Base-by-base conservation (phyloP, 2,797 vertebrate genomes). In the Hoplostethus mediterraneus region DNA sequence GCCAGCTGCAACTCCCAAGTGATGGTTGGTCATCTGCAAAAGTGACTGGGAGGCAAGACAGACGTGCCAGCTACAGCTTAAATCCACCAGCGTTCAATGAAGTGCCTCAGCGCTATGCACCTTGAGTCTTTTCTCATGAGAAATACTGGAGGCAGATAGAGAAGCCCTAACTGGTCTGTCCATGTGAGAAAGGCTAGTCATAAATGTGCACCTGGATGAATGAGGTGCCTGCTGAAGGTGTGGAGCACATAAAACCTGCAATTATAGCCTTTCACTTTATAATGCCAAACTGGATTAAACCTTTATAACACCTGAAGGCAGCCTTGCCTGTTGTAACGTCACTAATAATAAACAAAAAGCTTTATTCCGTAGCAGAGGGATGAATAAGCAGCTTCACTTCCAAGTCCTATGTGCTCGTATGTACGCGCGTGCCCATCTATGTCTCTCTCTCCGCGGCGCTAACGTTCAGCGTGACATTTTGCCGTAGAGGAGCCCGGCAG, bases 381-480 rank as follows among this genome's bases (percentile, higher is more conserved):
- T 44, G 61, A 17, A 0, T 36, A 10, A 21, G 4, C 28, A 45
- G 62, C 28, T 64, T 14, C 17, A 21, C 25, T 45, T 48, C 60
- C 21, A 40, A 31, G 31, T 71, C 66, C 17, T n/a, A 31, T 36
- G 52, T 44, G 52, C 45, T 44, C 59, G 53, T 21, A 74, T 49
- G 47, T 48, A 31, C 36, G 7, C 0, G 9, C 55, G 59, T 47
- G 47, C 47, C 30, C 5, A 17, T 52, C 56, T 14, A 12, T 10
- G 47, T 66, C 13, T 77, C 21, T 77, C 21, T 55, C 25, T 73
- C 62, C 44, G 52, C 45, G 60, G 21, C 14, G 2, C 33, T 31
- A 17, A 52, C 5, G 48, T 30, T 52, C n/a, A 14, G 47, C 1
- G 47, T 73, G 66, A 78, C 65, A 62, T 84, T 62, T 68, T 45